Evolutionary conservation across 2,888 invertebrate genomes (phyloP).

Genomic region (Drosophila atripex): DNA sequence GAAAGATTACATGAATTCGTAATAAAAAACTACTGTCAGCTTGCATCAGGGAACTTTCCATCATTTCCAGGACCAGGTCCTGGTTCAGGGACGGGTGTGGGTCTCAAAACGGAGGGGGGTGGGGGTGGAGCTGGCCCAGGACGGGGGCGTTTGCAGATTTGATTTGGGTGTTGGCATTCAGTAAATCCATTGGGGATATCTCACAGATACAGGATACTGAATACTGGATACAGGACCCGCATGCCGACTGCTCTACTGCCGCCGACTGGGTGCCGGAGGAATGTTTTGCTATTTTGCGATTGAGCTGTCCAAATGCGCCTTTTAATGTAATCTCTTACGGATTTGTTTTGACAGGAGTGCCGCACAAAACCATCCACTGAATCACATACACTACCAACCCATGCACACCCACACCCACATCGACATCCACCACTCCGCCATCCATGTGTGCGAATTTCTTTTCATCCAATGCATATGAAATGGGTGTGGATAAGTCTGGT

Average conservation of each 20-base stretch:
- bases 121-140: slow-evolving; percentile 23
- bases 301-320: slow-evolving; percentile 80
- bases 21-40: slow-evolving; percentile 79
- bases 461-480: slow-evolving; percentile 63
- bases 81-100: neutral
- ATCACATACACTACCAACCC: slow-evolving; percentile 7
- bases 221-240: slow-evolving; percentile 1
- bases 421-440: neutral
- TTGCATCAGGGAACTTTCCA: slow-evolving; percentile 76
- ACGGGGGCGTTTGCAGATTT: slow-evolving; percentile 34
- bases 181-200: slow-evolving; percentile 69
- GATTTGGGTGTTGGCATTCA: slow-evolving; percentile 70
- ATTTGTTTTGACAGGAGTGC: slow-evolving; percentile 74
- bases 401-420: neutral
- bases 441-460: slow-evolving; percentile 24
- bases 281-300: slow-evolving; percentile 73
- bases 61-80: slow-evolving; percentile 40
- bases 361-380: slow-evolving; percentile 30
- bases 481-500: slow-evolving; percentile 45
- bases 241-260: neutral
- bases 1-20: slow-evolving; percentile 73
- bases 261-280: slow-evolving; percentile 8
- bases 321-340: slow-evolving; percentile 79
- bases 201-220: slow-evolving; percentile 9
- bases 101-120: slow-evolving; percentile 23